Evolutionary conservation across 2,113 vertebrate genomes (phyloP).

Genomic region (Notarius lentiginosus): DNA sequence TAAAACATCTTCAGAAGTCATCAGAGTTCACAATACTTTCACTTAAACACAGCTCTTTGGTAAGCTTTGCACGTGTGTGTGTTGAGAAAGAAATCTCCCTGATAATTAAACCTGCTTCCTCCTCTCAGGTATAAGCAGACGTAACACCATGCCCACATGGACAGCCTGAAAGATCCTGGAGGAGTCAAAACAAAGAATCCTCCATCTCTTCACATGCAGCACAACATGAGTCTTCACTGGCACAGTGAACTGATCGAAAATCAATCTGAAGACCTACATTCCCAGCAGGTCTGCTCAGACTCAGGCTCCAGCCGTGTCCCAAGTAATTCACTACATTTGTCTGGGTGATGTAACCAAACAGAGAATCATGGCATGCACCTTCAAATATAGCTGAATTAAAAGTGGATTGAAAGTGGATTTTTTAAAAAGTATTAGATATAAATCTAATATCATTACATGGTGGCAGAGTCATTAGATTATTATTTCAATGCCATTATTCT

Average conservation of each 20-base stretch:
- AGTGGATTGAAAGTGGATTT: background rate
- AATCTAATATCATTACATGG: background rate
- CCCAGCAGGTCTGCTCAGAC: background rate
- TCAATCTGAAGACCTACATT: background rate
- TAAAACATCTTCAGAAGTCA: background rate
- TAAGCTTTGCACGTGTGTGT: background rate
- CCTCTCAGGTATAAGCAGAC: slow-evolving; percentile 11
- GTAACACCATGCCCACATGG: background rate
- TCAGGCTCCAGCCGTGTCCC: background rate
- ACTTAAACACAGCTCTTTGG: background rate
- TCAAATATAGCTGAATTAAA: background rate
- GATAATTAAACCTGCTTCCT: background rate
- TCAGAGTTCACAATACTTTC: background rate
- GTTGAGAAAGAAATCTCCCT: background rate
- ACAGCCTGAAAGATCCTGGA: background rate
- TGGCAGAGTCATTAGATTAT: background rate
- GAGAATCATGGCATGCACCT: background rate
- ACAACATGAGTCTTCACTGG: background rate
- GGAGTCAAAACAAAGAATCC: background rate
- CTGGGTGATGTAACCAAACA: background rate
- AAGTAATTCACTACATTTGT: background rate
- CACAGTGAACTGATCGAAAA: background rate
- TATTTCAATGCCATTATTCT: background rate
- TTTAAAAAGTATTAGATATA: background rate
- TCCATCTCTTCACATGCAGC: background rate